Conservation (phyloP, 2,113 vertebrate genomes). For the Ammodytes marinus region DNA sequence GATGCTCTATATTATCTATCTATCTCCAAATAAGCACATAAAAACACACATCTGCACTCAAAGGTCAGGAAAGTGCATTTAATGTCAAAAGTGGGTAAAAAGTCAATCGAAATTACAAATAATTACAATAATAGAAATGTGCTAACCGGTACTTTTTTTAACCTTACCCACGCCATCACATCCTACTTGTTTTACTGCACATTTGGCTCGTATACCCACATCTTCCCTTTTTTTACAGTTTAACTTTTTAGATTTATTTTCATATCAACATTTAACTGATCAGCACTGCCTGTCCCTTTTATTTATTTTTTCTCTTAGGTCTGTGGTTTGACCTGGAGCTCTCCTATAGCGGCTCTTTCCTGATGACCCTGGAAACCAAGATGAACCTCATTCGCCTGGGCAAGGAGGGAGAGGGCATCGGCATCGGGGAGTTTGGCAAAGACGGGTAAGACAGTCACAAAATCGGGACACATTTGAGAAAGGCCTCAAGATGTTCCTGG, state of each 20-base stretch:
- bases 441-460: constrained; percentile 89
- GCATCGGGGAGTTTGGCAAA: constrained; percentile 89
- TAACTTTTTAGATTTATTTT: background rate
- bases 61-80: no score
- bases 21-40: no score
- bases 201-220: background rate
- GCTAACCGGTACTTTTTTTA: background rate
- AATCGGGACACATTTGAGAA: background rate
- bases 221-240: background rate
- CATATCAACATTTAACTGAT: background rate
- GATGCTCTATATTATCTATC: no score
- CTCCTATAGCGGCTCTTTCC: constrained; percentile 96
- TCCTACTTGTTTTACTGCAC: background rate
- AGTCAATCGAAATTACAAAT: no score
- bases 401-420: constrained; percentile 92
- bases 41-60: no score
- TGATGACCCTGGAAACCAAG: constrained; percentile 99
- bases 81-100: no score
- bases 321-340: constrained; percentile 98
- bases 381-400: constrained; percentile 98
- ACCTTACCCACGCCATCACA: no score
- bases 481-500: background rate
- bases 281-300: background rate
- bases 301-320: constrained; percentile 79
- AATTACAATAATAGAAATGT: background rate